These are phyloP conservation scores for Dynastes hyllus DNA, from an alignment of 2,888 invertebrate genomes.

Conservation along the genomic window DNA sequence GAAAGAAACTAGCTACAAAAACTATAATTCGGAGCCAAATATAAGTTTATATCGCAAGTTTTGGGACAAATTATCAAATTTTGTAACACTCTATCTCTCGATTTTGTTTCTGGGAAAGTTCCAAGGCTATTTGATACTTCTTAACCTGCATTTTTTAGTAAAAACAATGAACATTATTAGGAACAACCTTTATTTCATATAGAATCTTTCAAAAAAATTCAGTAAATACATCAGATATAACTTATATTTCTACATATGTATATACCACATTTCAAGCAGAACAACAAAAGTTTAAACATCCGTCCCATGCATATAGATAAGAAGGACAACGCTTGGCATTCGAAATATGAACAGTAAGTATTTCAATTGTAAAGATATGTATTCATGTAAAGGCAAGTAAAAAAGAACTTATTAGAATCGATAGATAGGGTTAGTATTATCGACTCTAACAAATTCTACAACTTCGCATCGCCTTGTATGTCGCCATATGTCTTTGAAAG, in stretches of 20 bases:
- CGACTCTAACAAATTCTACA: neutral
- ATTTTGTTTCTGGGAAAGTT: too few relatives aligned
- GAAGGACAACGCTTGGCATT: neutral
- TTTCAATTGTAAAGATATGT: neutral
- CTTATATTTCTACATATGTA: neutral
- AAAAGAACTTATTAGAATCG: too few relatives aligned
- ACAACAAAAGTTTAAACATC: conserved; percentile 12
- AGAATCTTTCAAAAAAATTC: conserved; percentile 32
- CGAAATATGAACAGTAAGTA: conserved; percentile 12
- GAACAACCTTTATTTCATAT: conserved; percentile 32
- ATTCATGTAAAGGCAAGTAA: too few relatives aligned
- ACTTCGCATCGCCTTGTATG: neutral
- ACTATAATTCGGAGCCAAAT: too few relatives aligned
- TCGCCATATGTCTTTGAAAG: neutral
- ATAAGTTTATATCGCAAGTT: too few relatives aligned
- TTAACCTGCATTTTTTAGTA: neutral
- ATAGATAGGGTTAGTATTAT: too few relatives aligned
- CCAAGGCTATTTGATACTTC: too few relatives aligned
- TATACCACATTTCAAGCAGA: conserved; percentile 33
- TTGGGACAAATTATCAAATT: too few relatives aligned
- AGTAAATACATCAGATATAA: conserved; percentile 18
- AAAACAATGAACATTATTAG: neutral
- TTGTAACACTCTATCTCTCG: too few relatives aligned
- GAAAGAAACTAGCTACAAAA: too few relatives aligned
- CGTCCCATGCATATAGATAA: neutral